A percentile compares a stretch with the other conserved stretches of the same genome.
These are phyloP conservation scores for Acanthosoma haemorrhoidale DNA, from an alignment of 2,888 invertebrate genomes.

Conservation along the genomic window DNA sequence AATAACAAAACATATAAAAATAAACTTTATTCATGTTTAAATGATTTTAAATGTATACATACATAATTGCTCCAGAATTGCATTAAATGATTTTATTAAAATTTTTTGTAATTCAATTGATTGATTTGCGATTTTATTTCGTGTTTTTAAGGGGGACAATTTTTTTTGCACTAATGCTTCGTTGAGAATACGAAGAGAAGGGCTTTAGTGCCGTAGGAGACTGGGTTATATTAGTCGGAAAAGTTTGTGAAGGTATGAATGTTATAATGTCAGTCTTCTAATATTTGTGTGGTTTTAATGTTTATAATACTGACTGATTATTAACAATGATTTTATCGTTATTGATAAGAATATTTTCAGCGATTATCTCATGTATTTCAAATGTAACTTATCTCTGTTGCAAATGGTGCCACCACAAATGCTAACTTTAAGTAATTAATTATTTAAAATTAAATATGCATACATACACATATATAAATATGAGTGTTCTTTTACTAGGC, in stretches of 20 bases:
- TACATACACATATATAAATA: neutral
- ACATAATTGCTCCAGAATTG: slow-evolving; percentile 20
- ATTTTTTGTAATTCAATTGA: too few species aligned
- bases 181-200: neutral
- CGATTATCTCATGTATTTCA: slow-evolving; percentile 6
- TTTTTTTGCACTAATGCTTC: slow-evolving; percentile 26
- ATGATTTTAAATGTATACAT: slow-evolving; percentile 21
- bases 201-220: slow-evolving; percentile 28
- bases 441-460: neutral
- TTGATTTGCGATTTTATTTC: neutral
- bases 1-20: slow-evolving; percentile 28
- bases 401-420: slow-evolving; percentile 19
- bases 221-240: neutral
- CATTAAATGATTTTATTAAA: slow-evolving; percentile 18
- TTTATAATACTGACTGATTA: slow-evolving; percentile 38
- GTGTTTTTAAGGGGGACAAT: neutral
- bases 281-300: slow-evolving; percentile 34
- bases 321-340: slow-evolving; percentile 29
- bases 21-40: slow-evolving; percentile 33
- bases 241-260: neutral
- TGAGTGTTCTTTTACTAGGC: neutral
- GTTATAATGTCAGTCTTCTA: slow-evolving; percentile 20
- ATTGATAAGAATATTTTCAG: slow-evolving; percentile 26
- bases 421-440: neutral
- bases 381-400: neutral